phyloP scores from a whole-genome alignment of 2,888 invertebrate genomes.

The Dione juno region DNA sequence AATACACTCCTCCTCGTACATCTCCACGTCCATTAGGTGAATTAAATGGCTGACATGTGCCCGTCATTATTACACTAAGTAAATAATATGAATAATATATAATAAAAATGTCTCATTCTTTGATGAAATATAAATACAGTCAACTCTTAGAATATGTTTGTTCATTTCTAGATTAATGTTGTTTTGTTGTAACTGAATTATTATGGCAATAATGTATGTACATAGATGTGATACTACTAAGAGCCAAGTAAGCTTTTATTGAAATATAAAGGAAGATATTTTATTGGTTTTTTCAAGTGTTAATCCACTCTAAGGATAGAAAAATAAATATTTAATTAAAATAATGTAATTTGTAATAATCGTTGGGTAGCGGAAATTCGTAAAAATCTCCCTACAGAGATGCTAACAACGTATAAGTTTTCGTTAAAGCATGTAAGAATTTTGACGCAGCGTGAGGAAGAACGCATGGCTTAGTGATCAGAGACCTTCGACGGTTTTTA shows the following conservation, averaged over 20 bases:
- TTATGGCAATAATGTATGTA: not conserved
- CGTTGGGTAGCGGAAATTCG: too few relatives aligned
- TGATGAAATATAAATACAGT: not conserved
- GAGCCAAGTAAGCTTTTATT: not conserved
- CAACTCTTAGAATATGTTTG: not conserved
- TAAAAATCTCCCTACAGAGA: too few relatives aligned
- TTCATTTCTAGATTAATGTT: not conserved
- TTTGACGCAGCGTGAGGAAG: too few relatives aligned
- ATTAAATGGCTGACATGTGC: conserved; percentile 60
- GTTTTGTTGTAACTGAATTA: not conserved
- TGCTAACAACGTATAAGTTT: too few relatives aligned
- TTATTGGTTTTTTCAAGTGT: too few relatives aligned
- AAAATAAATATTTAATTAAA: too few relatives aligned
- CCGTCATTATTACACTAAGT: conserved; percentile 24
- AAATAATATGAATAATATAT: conserved; percentile 15
- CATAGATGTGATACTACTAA: conserved; percentile 2
- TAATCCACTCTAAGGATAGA: too few relatives aligned
- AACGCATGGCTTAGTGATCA: too few relatives aligned
- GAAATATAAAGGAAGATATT: not conserved
- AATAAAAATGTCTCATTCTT: not conserved
- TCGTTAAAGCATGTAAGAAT: too few relatives aligned
- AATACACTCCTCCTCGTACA: conserved; percentile 50
- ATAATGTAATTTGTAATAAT: too few relatives aligned
- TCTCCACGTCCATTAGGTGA: conserved; percentile 61
- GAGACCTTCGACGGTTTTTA: too few relatives aligned